Percentiles rank a stretch among this genome's conserved stretches.
phyloP scores from a whole-genome alignment of 2,797 vertebrate genomes.

The Anniella stebbinsi region DNA sequence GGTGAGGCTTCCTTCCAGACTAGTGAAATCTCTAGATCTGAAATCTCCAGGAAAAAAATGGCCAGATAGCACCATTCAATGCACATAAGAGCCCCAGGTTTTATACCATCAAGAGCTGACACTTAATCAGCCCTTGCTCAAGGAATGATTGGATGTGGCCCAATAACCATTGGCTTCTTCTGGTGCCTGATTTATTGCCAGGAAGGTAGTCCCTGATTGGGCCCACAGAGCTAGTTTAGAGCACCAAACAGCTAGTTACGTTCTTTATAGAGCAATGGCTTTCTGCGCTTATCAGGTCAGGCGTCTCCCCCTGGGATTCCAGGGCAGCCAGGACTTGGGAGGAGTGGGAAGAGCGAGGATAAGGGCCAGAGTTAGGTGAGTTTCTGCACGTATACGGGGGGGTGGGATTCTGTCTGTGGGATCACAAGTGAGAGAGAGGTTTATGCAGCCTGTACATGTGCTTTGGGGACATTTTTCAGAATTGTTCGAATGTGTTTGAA shows the following conservation, averaged over 20 bases:
- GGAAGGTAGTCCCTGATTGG: neutral
- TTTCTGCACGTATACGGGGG: neutral
- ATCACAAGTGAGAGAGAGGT: neutral
- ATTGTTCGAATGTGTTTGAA: neutral
- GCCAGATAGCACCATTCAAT: neutral
- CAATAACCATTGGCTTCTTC: neutral
- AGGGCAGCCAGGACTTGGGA: fast-evolving
- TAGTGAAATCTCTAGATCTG: neutral
- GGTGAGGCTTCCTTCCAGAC: neutral
- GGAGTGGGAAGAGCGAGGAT: neutral
- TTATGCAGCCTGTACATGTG: neutral
- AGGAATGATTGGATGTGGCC: neutral
- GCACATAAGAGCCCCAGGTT: neutral
- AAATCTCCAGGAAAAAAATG: neutral
- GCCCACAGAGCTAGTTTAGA: neutral
- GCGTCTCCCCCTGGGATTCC: neutral
- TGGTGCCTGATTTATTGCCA: neutral
- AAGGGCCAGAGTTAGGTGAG: neutral
- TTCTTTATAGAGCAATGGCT: neutral
- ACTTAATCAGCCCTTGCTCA: neutral
- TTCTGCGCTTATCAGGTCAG: neutral
- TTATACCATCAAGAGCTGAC: neutral
- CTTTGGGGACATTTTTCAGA: neutral
- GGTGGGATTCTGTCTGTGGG: neutral
- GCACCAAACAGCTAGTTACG: neutral